Conservation (phyloP, 1,140 invertebrate genomes). For the Colletes gigas region DNA sequence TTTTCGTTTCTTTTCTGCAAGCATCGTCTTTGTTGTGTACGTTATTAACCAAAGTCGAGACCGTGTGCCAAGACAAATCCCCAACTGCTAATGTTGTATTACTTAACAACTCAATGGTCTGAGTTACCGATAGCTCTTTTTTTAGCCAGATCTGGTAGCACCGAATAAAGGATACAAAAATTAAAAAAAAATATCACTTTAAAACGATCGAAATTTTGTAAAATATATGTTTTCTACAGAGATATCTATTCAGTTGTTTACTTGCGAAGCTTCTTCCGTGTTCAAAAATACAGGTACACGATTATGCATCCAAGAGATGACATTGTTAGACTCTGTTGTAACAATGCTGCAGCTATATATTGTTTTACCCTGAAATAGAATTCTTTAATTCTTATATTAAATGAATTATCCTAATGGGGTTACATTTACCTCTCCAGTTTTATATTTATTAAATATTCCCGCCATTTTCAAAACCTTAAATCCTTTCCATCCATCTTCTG, state of each 20-base stretch:
- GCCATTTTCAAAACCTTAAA: slow-evolving; percentile 87
- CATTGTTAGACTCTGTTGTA: slow-evolving; percentile 88
- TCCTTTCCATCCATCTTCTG: slow-evolving; percentile 84
- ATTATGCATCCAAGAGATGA: slow-evolving; percentile 88
- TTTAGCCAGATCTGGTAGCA: slow-evolving; percentile 86
- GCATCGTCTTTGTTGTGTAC: slow-evolving; percentile 86
- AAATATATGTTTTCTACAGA: not conserved
- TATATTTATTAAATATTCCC: slow-evolving; percentile 88
- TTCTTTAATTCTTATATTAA: not conserved
- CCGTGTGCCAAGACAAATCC: slow-evolving; percentile 85
- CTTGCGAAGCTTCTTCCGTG: slow-evolving; percentile 85
- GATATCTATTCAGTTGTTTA: slow-evolving; percentile 69
- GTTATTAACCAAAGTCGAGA: slow-evolving; percentile 88
- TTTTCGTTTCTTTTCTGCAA: slow-evolving; percentile 83
- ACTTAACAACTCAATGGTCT: slow-evolving; percentile 56
- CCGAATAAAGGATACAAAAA: slow-evolving; percentile 26
- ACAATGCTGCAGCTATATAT: slow-evolving; percentile 90
- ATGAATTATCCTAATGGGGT: not conserved
- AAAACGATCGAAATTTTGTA: slow-evolving; percentile 4
- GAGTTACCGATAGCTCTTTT: slow-evolving; percentile 79
- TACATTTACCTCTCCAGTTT: slow-evolving; percentile 77
- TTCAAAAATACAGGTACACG: slow-evolving; percentile 90
- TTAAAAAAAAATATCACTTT: slow-evolving; percentile 16
- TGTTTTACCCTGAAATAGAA: slow-evolving; percentile 78
- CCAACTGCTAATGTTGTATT: slow-evolving; percentile 69